Evolutionary conservation across 2,888 invertebrate species (phyloP).

Genomic region (Bombylius discolor): DNA sequence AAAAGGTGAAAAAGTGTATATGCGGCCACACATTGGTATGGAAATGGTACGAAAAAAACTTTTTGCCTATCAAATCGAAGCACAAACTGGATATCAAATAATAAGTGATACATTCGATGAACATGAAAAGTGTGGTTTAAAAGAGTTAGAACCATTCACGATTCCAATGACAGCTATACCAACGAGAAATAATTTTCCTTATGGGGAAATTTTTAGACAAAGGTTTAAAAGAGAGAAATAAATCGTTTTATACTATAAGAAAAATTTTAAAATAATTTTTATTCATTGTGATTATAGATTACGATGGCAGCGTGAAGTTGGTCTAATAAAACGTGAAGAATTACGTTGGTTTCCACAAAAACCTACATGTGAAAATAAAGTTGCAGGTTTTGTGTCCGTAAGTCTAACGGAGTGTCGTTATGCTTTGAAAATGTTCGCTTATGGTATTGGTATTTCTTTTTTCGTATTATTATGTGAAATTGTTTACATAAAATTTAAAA

Average conservation of each 20-base stretch:
- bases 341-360: slow-evolving; percentile 43
- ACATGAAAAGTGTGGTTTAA: slow-evolving; percentile 48
- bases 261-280: slow-evolving; percentile 4
- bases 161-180: slow-evolving; percentile 44
- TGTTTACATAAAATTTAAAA: slow-evolving; percentile 1
- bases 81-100: slow-evolving; percentile 45
- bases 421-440: slow-evolving; percentile 35
- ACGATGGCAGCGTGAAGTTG: slow-evolving; percentile 47
- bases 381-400: slow-evolving; percentile 42
- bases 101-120: slow-evolving; percentile 48
- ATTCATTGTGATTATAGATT: slow-evolving; percentile 30
- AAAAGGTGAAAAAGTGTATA: slow-evolving; percentile 41
- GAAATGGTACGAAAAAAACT: slow-evolving; percentile 41
- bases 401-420: slow-evolving; percentile 43
- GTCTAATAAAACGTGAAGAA: slow-evolving; percentile 40
- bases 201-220: slow-evolving; percentile 42
- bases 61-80: slow-evolving; percentile 49
- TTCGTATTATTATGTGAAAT: slow-evolving; percentile 21
- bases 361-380: slow-evolving; percentile 40
- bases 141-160: slow-evolving; percentile 45
- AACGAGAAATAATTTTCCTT: slow-evolving; percentile 42
- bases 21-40: slow-evolving; percentile 42
- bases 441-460: slow-evolving; percentile 22
- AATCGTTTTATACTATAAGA: not conserved
- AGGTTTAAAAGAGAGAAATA: slow-evolving; percentile 23